phyloP scores from a whole-genome alignment of 2,113 vertebrate species.

The Pithys albifrons region DNA sequence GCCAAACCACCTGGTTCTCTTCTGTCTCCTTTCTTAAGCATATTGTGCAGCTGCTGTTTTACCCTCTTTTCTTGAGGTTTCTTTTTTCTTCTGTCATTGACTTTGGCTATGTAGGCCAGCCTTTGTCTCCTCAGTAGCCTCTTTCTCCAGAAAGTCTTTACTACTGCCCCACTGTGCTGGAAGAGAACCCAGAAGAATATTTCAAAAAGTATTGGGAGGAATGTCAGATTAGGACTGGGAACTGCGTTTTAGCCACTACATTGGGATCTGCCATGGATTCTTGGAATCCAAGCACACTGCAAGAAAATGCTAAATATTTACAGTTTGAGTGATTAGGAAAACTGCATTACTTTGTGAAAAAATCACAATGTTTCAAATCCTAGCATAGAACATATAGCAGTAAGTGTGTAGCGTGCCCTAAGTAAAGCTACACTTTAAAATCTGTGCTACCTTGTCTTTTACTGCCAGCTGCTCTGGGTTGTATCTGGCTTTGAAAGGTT shows the following conservation, averaged over 20 bases:
- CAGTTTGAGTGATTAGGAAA: not conserved
- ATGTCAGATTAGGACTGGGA: not conserved
- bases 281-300: not conserved
- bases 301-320: not conserved
- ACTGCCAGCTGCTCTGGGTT: not conserved
- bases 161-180: not conserved
- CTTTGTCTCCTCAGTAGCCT: not conserved
- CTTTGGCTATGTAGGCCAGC: not conserved
- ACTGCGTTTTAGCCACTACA: not conserved
- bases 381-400: no score
- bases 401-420: not conserved
- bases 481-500: not conserved
- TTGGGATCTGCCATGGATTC: not conserved
- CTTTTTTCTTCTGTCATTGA: not conserved
- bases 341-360: not conserved
- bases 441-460: not conserved
- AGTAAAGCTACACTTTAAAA: not conserved
- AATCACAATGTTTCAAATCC: not conserved
- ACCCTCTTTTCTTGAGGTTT: not conserved
- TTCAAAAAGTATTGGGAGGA: not conserved
- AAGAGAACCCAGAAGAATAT: not conserved
- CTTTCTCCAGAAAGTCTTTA: not conserved
- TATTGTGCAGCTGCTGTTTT: not conserved
- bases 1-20: constrained; percentile 26
- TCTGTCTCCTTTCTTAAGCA: not conserved